Percentiles rank a stretch among this genome's conserved stretches.
Evolutionary conservation across 2,888 invertebrate species (phyloP).

Genomic region (Nasonia oneida): DNA sequence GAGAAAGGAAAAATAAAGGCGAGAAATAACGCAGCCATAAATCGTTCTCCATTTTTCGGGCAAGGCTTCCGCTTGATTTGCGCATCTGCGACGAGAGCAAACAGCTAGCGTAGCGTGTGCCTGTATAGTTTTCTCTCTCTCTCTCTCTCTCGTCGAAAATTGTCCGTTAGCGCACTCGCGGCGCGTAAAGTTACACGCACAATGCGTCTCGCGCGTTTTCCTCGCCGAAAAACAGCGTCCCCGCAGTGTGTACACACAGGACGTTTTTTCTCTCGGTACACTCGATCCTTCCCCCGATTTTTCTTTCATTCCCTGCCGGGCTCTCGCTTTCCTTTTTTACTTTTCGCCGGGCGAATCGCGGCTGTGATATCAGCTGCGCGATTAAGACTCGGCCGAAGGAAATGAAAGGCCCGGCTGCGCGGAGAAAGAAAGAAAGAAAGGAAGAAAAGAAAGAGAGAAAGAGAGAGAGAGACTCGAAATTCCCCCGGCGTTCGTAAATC

Average conservation of each 20-base stretch:
- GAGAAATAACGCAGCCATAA: slow-evolving; percentile 18
- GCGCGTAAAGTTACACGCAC: background rate
- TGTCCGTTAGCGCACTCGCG: slow-evolving; percentile 26
- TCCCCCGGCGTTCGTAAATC: slow-evolving; percentile 59
- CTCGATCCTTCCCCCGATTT: background rate
- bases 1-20: background rate
- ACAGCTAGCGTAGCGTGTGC: background rate
- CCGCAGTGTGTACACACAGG: background rate
- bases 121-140: background rate
- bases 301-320: slow-evolving; percentile 12
- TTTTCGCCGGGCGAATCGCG: slow-evolving; percentile 18
- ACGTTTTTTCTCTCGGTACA: slow-evolving; percentile 3
- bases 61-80: slow-evolving; percentile 43
- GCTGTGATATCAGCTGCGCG: slow-evolving; percentile 60
- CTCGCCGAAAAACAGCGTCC: slow-evolving; percentile 1
- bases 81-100: slow-evolving; percentile 43
- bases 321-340: slow-evolving; percentile 19
- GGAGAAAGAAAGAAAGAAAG: slow-evolving; percentile 18
- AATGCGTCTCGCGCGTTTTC: slow-evolving; percentile 22
- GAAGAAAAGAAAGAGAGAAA: background rate
- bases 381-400: slow-evolving; percentile 51
- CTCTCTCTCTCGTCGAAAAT: background rate
- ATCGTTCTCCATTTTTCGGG: slow-evolving; percentile 45
- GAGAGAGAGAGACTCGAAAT: slow-evolving; percentile 41
- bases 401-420: slow-evolving; percentile 32